These are phyloP conservation scores for Listronotus bonariensis DNA, from an alignment of 1,140 invertebrate genomes.

Conservation along the genomic window DNA sequence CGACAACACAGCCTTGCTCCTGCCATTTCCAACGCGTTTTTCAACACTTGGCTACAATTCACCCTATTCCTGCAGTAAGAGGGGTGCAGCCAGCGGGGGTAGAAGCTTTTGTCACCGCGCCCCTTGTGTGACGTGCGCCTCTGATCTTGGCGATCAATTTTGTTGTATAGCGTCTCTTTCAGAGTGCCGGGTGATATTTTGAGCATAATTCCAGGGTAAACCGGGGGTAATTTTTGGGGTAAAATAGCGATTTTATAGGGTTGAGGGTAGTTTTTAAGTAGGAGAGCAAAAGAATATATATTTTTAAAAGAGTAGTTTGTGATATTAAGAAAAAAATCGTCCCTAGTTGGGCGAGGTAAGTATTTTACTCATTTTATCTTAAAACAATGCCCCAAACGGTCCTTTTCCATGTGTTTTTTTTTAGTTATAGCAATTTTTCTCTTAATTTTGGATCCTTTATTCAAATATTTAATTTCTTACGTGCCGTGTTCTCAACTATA, in stretches of 20 bases:
- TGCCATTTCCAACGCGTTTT: constrained; percentile 13
- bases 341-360: constrained; percentile 31
- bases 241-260: neutral
- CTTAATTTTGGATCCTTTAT: too few relatives aligned
- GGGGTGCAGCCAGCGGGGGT: constrained; percentile 27
- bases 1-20: neutral
- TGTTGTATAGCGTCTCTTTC: constrained; percentile 19
- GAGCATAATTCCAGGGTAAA: constrained; percentile 5
- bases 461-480: too few relatives aligned
- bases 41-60: constrained; percentile 5
- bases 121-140: constrained; percentile 21
- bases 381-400: too few relatives aligned
- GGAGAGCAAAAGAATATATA: neutral
- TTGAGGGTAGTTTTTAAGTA: too few relatives aligned
- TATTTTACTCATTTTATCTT: neutral
- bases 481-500: too few relatives aligned
- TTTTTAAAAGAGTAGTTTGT: constrained; percentile 6
- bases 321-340: constrained; percentile 19
- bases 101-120: constrained; percentile 15
- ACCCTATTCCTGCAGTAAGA: constrained; percentile 13
- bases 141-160: constrained; percentile 29
- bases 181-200: constrained; percentile 23
- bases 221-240: neutral
- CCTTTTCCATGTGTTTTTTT: too few relatives aligned
- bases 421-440: too few relatives aligned